phyloP scores from a whole-genome alignment of 2,797 vertebrate genomes.

The Buceros bicornis region DNA sequence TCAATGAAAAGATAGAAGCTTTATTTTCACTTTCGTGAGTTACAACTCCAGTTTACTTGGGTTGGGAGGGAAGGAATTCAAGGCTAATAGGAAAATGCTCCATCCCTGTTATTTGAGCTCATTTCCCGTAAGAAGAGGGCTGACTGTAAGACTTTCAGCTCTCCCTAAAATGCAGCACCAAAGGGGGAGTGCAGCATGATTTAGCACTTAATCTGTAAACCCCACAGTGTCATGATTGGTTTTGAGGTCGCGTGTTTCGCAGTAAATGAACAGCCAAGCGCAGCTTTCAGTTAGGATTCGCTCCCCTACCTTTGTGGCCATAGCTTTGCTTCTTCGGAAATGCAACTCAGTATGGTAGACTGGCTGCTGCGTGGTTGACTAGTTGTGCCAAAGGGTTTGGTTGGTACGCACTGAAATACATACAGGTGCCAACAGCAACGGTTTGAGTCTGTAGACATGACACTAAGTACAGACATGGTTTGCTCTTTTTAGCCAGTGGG shows the following conservation, averaged over 20 bases:
- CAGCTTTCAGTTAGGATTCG: slow-evolving; percentile 35
- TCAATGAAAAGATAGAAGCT: not conserved
- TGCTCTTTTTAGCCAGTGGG: not conserved
- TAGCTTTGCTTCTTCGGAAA: slow-evolving; percentile 50
- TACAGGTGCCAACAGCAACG: not conserved
- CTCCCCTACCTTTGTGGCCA: slow-evolving; percentile 38
- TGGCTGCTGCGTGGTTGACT: slow-evolving; percentile 39
- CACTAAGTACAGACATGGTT: not conserved
- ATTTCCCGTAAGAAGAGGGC: not conserved
- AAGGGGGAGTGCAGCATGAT: not conserved
- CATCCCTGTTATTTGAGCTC: not conserved
- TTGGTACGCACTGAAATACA: not conserved
- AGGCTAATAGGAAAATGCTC: not conserved
- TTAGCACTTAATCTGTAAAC: not conserved
- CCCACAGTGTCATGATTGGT: not conserved
- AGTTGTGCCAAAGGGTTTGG: not conserved
- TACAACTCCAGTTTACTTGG: not conserved
- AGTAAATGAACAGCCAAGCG: not conserved
- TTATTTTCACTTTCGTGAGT: not conserved
- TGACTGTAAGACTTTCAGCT: not conserved
- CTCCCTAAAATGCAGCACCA: not conserved
- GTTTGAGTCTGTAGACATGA: not conserved
- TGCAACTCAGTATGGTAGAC: slow-evolving; percentile 7
- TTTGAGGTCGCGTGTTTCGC: not conserved
- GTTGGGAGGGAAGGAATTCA: not conserved